Evolutionary conservation across 2,888 invertebrate species (phyloP).

Genomic region (Nowickia ferox): DNA sequence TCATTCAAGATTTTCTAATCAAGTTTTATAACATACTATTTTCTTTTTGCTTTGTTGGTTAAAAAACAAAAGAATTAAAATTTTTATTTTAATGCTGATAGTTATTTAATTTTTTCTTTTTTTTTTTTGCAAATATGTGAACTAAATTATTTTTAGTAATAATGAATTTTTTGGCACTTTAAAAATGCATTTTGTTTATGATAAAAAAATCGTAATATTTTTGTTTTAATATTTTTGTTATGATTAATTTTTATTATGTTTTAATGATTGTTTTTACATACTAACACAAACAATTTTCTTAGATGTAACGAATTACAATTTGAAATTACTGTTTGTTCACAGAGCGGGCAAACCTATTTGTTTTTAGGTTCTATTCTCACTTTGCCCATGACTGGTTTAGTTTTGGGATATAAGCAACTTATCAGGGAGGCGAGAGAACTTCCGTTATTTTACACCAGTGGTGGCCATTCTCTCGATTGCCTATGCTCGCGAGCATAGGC

Average conservation of each 20-base stretch:
- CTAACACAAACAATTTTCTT: slow-evolving; percentile 9
- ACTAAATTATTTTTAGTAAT: slow-evolving; percentile 42
- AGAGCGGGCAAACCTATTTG: neutral
- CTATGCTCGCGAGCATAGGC: too few species aligned
- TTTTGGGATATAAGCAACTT: too few species aligned
- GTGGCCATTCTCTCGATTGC: too few species aligned
- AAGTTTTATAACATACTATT: slow-evolving; percentile 21
- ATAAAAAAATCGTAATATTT: slow-evolving; percentile 32
- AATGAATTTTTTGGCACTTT: slow-evolving; percentile 72
- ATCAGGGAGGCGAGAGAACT: too few species aligned
- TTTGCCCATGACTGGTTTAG: neutral
- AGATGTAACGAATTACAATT: slow-evolving; percentile 4
- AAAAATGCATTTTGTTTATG: slow-evolving; percentile 71
- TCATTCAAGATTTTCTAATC: slow-evolving; percentile 7
- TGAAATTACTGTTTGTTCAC: neutral
- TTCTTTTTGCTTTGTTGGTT: slow-evolving; percentile 10
- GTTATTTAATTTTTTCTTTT: neutral
- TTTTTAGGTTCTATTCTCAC: too few species aligned
- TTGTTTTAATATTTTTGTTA: slow-evolving; percentile 14
- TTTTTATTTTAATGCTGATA: slow-evolving; percentile 29
- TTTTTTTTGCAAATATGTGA: slow-evolving; percentile 17
- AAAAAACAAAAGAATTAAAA: slow-evolving; percentile 38
- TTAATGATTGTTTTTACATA: slow-evolving; percentile 67
- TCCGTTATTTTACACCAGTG: too few species aligned
- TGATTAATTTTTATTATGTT: slow-evolving; percentile 36